Evolutionary conservation across 2,797 vertebrate species (phyloP).

Genomic region (Astyanax mexicanus): DNA sequence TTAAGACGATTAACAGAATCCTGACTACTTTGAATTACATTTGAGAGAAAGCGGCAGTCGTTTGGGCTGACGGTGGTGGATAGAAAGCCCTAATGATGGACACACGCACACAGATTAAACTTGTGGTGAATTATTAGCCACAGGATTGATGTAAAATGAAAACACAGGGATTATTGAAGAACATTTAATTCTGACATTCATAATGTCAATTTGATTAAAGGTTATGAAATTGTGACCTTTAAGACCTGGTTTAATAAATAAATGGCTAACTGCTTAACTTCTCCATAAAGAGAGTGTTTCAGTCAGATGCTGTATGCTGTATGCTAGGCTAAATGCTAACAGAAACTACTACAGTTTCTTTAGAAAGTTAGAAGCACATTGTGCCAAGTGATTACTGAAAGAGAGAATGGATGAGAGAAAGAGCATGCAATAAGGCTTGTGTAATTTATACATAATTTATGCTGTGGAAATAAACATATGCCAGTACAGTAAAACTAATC

Average conservation of each 20-base stretch:
- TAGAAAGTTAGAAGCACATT: too few relatives aligned
- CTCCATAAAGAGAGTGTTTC: too few relatives aligned
- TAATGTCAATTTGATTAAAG: slow-evolving; percentile 21
- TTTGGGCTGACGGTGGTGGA: neutral
- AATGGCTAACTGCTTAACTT: neutral
- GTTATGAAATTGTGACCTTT: neutral
- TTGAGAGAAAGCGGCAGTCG: slow-evolving; percentile 15
- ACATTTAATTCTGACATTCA: neutral
- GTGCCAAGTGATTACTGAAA: too few relatives aligned
- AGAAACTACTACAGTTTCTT: too few relatives aligned
- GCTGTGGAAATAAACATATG: too few relatives aligned
- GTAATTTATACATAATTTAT: too few relatives aligned
- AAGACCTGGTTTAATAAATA: neutral
- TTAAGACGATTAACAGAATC: slow-evolving; percentile 35
- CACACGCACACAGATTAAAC: neutral
- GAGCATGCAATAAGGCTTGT: too few relatives aligned
- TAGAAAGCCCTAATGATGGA: neutral
- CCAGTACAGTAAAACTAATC: too few relatives aligned
- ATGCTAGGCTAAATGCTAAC: too few relatives aligned
- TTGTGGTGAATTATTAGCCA: slow-evolving; percentile 10
- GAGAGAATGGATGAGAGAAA: too few relatives aligned
- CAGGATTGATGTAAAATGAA: neutral
- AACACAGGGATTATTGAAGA: neutral
- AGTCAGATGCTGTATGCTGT: too few relatives aligned
- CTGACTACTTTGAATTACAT: slow-evolving; percentile 24